These are phyloP conservation scores for Callopanchax toddi DNA, from an alignment of 2,113 vertebrate genomes.

Conservation along the genomic window DNA sequence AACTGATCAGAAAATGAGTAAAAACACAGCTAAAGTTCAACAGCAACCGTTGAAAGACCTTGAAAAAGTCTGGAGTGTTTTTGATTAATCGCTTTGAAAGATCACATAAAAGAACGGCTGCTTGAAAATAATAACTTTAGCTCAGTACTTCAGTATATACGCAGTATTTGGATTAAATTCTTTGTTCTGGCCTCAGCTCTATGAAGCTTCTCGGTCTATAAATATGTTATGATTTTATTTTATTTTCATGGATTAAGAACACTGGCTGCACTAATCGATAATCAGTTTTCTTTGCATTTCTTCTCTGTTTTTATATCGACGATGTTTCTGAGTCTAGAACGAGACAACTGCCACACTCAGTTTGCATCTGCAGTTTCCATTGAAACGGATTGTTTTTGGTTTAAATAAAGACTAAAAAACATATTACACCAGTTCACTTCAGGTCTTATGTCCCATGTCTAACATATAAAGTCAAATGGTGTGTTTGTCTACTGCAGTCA, in stretches of 20 bases:
- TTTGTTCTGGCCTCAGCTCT: too few relatives aligned
- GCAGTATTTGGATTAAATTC: neutral
- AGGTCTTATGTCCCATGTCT: slow-evolving; percentile 10
- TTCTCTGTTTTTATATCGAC: neutral
- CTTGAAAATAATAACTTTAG: neutral
- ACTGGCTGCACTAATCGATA: neutral
- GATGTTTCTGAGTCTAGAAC: too few relatives aligned
- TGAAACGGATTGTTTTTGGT: neutral
- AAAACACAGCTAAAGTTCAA: neutral
- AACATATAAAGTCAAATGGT: slow-evolving; percentile 29
- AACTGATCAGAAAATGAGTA: too few relatives aligned
- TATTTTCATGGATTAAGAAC: neutral
- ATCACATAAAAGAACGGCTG: neutral
- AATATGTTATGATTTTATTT: neutral
- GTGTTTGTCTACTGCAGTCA: slow-evolving; percentile 63
- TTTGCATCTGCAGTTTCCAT: accelerated
- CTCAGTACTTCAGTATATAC: too few relatives aligned
- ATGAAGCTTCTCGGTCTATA: too few relatives aligned
- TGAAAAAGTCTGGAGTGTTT: neutral
- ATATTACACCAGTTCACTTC: neutral
- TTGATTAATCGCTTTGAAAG: neutral
- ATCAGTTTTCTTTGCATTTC: neutral
- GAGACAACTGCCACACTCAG: neutral
- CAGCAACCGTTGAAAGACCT: neutral
- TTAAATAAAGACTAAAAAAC: neutral